These are phyloP conservation scores for Spinibarbus caldwelli DNA, from an alignment of 2,797 vertebrate species.

Conservation along the genomic window DNA sequence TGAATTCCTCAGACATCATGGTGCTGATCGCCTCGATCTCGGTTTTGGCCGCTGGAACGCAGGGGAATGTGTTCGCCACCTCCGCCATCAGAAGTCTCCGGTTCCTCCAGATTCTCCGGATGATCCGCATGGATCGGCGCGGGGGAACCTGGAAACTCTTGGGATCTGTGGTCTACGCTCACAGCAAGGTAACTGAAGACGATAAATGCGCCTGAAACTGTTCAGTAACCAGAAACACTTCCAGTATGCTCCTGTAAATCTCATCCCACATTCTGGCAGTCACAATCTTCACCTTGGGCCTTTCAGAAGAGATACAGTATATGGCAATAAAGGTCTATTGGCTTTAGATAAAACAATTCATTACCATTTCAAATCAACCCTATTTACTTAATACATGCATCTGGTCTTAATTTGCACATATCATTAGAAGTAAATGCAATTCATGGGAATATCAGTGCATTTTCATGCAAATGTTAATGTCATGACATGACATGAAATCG, in stretches of 20 bases:
- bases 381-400: not conserved
- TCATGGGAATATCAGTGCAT: not conserved
- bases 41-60: constrained; percentile 93
- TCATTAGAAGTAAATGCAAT: not conserved
- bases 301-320: not conserved
- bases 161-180: constrained; percentile 95
- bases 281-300: too few relatives aligned
- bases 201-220: not conserved
- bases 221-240: not conserved
- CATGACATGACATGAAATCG: not conserved
- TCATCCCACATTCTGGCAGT: not conserved
- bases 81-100: constrained; percentile 92
- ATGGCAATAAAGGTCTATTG: not conserved
- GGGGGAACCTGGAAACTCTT: constrained; percentile 98
- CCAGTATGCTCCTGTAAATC: not conserved
- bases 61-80: constrained; percentile 97
- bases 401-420: not conserved
- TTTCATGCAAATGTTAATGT: not conserved
- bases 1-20: constrained; percentile 87
- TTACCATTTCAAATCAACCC: not conserved
- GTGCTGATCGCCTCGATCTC: constrained; percentile 96
- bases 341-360: not conserved
- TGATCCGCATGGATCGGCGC: constrained; percentile 97
- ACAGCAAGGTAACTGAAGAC: constrained; percentile 87
- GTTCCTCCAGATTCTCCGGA: constrained; percentile 95